Base-by-base conservation (phyloP, 2,888 invertebrate species). In the Cenopis cana region DNA sequence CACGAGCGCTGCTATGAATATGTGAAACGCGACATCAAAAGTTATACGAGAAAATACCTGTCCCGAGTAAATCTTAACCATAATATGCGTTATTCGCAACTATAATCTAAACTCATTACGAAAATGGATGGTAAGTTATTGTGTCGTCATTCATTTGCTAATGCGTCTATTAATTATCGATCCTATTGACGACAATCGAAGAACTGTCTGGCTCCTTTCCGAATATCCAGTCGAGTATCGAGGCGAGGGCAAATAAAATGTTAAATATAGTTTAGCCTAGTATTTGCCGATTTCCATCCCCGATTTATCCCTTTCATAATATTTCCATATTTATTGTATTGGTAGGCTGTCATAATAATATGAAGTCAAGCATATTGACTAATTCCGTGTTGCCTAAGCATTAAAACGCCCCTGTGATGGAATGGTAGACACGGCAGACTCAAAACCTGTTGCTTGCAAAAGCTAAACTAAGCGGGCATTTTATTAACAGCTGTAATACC, bases 141-240 rank as follows among this genome's bases (percentile, higher is more conserved):
- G 20, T 54, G n/a, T 62, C 56, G 64, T 69, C 20, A 49, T 64
- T 69, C 41, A 61, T 55, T 71, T 71, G 71, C 66, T 71, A 71
- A 71, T 61, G 71, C 66, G 60, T 56, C 66, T 55, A 67, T 71
- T 71, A 71, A 71, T 71, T 71, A 71, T 71, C 60, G 66, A 61
- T 71, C 66, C 55, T 38, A 66, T 71, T 66, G 66, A 61, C 33
- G 66, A 41, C 55, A 62, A 33, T 24, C 18, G 17, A 62, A 62
- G 49, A 69, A 3, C 29, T 17, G 17, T 20, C 10, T 17, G 36
- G 49, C 33, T 46, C 18, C 57, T 60, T 60, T 20, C 46, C 60
- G 2, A 70, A 66, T 65, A 17, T 36, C 66, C 46, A n/a, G 60
- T 60, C 55, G 24, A 71, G 54, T 70, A 33, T 1, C 20, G 12